phyloP scores from a whole-genome alignment of 2,113 vertebrate genomes.

The zebrafish (Danio rerio) region DNA sequence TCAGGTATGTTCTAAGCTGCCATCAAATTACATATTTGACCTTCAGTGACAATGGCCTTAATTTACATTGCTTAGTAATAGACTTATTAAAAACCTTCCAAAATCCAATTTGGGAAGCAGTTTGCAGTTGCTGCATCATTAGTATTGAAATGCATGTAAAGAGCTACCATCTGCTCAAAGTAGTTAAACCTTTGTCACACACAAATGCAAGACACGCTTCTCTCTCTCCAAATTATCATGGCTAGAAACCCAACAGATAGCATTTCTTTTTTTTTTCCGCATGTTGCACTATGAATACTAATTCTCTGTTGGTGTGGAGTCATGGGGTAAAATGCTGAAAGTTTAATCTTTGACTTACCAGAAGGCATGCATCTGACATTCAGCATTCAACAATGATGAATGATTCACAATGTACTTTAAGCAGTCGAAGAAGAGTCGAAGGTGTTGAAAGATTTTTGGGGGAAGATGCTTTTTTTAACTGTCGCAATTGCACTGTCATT shows the following conservation, averaged over 20 bases:
- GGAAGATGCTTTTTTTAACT: slow-evolving; percentile 1
- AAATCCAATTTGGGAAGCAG: slow-evolving; percentile 52
- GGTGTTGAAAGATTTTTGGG: slow-evolving; percentile 1
- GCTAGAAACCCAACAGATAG: slow-evolving; percentile 43
- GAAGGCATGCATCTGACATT: slow-evolving; percentile 16
- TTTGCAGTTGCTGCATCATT: slow-evolving; percentile 53
- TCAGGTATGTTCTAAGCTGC: slow-evolving; percentile 29
- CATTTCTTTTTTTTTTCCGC: slow-evolving; percentile 29
- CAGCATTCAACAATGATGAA: slow-evolving; percentile 17
- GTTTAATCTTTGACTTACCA: slow-evolving; percentile 25
- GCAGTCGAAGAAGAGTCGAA: background rate
- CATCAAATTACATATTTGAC: slow-evolving; percentile 54
- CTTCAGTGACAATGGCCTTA: slow-evolving; percentile 44
- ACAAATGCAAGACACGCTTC: slow-evolving; percentile 43
- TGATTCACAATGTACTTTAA: slow-evolving; percentile 26
- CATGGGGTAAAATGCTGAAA: slow-evolving; percentile 16
- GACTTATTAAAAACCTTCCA: slow-evolving; percentile 53
- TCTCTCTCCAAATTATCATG: slow-evolving; percentile 33
- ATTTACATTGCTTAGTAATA: slow-evolving; percentile 55
- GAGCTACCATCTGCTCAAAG: slow-evolving; percentile 50
- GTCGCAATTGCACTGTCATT: background rate
- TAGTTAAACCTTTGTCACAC: slow-evolving; percentile 49
- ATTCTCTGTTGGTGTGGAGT: slow-evolving; percentile 13
- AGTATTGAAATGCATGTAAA: slow-evolving; percentile 54
- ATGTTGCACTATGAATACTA: slow-evolving; percentile 38